phyloP scores from a whole-genome alignment of 2,888 invertebrate species.

The Idaea dimidiata region DNA sequence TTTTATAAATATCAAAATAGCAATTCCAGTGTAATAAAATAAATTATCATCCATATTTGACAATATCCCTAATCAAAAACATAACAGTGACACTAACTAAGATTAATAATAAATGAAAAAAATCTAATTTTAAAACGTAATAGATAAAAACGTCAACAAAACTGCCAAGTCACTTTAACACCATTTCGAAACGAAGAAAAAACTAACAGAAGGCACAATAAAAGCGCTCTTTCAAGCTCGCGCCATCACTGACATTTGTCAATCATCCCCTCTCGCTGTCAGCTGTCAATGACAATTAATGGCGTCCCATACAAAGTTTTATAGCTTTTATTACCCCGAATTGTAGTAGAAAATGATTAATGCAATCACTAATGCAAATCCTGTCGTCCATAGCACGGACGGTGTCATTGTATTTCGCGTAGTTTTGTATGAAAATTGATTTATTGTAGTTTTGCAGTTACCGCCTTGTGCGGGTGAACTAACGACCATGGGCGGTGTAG shows the following conservation, averaged over 20 bases:
- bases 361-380: constrained; percentile 80
- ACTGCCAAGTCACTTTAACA: constrained; percentile 47
- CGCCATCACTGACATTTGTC: constrained; percentile 73
- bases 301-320: constrained; percentile 73
- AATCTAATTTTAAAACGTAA: constrained; percentile 15
- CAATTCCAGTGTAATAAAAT: background rate
- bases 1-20: no score
- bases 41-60: background rate
- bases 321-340: constrained; percentile 71
- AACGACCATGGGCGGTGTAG: constrained; percentile 52
- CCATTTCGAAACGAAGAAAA: constrained; percentile 44
- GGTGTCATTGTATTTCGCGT: constrained; percentile 53
- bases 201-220: constrained; percentile 33
- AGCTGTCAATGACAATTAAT: constrained; percentile 80
- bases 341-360: constrained; percentile 75
- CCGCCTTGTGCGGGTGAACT: constrained; percentile 37
- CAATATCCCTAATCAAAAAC: constrained; percentile 14
- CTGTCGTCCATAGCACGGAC: constrained; percentile 60
- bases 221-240: constrained; percentile 42
- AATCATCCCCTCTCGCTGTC: constrained; percentile 72
- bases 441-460: constrained; percentile 61
- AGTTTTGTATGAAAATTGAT: constrained; percentile 73
- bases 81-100: background rate
- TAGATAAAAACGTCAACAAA: constrained; percentile 35
- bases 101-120: constrained; percentile 11